These are phyloP conservation scores for Peromyscus aztecus DNA, from an alignment of 2,797 vertebrate species.

Conservation along the genomic window DNA sequence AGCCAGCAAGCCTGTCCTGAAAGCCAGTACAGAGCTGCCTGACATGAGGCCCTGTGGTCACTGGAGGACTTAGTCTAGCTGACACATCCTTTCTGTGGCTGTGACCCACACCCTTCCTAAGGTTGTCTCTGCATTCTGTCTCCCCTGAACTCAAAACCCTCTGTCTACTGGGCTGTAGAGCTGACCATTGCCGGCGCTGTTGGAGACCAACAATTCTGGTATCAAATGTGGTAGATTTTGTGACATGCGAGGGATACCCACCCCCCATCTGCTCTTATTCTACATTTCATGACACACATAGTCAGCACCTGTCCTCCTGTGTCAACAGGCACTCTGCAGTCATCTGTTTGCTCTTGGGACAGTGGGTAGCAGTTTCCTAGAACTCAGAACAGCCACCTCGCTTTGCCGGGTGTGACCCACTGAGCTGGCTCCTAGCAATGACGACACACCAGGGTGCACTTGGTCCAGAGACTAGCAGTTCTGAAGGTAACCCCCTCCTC, in stretches of 20 bases:
- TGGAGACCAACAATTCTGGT: background rate
- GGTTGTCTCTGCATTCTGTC: background rate
- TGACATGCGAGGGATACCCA: background rate
- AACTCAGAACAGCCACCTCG: background rate
- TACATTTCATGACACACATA: background rate
- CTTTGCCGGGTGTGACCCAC: background rate
- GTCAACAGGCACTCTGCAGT: background rate
- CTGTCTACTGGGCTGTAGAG: background rate
- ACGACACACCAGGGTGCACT: fast-evolving
- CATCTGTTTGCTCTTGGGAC: background rate
- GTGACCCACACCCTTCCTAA: background rate
- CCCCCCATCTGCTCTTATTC: background rate
- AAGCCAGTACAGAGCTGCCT: background rate
- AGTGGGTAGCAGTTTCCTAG: background rate
- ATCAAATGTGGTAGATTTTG: fast-evolving
- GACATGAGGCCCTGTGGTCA: fast-evolving
- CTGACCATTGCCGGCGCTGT: fast-evolving
- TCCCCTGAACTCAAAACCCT: background rate
- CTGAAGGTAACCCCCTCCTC: fast-evolving
- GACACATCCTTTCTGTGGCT: too few species aligned
- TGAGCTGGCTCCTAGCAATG: fast-evolving
- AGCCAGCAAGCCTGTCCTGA: background rate
- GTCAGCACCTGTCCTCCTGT: background rate
- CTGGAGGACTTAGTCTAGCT: background rate
- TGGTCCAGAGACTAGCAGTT: too few species aligned